Conservation (phyloP, 1,140 invertebrate genomes). For the Pseudachorutes palmiensis region DNA sequence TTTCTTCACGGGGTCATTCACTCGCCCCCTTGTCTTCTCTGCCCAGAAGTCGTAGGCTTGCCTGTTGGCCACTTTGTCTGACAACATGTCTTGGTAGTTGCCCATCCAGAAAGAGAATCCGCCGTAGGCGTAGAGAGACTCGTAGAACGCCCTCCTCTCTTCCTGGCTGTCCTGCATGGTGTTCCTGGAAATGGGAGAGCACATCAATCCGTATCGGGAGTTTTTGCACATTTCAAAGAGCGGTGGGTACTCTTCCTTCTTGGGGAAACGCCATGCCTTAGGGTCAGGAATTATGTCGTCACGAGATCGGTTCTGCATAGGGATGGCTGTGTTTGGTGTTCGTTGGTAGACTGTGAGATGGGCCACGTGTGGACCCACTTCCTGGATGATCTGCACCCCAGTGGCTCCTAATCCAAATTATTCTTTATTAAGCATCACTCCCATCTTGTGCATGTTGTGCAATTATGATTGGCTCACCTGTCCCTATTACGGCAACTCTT, state of each 20-base stretch:
- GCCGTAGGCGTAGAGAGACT: constrained; percentile 1
- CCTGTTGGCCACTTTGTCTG: neutral
- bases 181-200: neutral
- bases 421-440: too few relatives aligned
- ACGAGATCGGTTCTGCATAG: neutral
- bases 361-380: constrained; percentile 14
- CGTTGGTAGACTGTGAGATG: constrained; percentile 21
- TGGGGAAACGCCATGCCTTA: neutral
- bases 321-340: constrained; percentile 8
- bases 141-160: neutral
- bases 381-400: constrained; percentile 20
- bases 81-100: neutral
- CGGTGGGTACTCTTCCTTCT: neutral
- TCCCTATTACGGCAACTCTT: constrained; percentile 21
- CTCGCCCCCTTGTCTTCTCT: neutral
- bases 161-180: neutral
- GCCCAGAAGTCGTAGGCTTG: constrained; percentile 10
- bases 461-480: constrained; percentile 17
- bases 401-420: too few relatives aligned
- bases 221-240: neutral
- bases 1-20: constrained; percentile 8
- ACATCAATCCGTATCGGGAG: neutral
- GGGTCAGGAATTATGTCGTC: too few relatives aligned
- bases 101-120: constrained; percentile 8
- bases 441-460: too few relatives aligned